phyloP scores from a whole-genome alignment of 2,113 vertebrate genomes.

The Rousettus leschenaultii region DNA sequence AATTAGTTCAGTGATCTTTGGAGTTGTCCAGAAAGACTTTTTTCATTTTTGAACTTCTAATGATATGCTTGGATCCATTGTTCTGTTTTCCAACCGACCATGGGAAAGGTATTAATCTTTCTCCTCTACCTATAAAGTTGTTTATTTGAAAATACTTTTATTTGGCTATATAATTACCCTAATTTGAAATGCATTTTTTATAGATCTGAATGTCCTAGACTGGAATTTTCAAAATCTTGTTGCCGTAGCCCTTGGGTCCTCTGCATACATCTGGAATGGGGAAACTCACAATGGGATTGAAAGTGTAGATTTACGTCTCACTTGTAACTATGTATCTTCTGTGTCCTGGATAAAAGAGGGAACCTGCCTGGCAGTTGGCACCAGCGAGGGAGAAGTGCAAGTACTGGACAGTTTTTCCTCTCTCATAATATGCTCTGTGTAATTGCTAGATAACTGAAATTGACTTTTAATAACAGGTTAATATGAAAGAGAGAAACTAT shows the following conservation, averaged over 20 bases:
- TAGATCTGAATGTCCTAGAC: conserved; percentile 85
- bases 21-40: background rate
- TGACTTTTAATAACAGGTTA: background rate
- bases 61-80: background rate
- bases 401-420: conserved; percentile 53
- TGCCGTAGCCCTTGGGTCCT: conserved; percentile 82
- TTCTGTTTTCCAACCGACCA: background rate
- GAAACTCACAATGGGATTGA: conserved; percentile 61
- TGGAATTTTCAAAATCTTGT: conserved; percentile 83
- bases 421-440: background rate
- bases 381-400: conserved; percentile 84
- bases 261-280: conserved; percentile 82
- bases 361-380: conserved; percentile 82
- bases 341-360: conserved; percentile 85
- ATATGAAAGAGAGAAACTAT: background rate
- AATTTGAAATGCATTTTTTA: conserved; percentile 57
- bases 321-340: conserved; percentile 77
- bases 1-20: background rate
- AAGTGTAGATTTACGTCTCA: conserved; percentile 69
- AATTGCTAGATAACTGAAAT: background rate
- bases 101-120: background rate
- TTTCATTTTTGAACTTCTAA: conserved; percentile 19
- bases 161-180: background rate
- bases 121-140: background rate
- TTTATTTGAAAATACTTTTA: background rate